Evolutionary conservation across 2,888 invertebrate species (phyloP).

Genomic region (Ophion ventricosus): DNA sequence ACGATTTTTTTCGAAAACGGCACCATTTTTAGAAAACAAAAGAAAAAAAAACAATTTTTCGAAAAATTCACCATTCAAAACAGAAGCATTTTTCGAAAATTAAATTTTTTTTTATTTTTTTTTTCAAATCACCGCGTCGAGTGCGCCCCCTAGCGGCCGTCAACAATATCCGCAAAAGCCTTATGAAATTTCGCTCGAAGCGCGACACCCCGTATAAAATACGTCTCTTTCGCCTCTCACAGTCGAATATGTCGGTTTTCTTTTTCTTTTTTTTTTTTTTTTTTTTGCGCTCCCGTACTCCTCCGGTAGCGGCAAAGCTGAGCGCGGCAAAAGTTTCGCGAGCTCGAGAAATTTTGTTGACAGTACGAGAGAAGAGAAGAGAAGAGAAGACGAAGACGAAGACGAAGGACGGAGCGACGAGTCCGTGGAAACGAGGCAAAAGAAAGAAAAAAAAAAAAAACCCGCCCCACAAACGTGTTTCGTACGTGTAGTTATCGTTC

Average conservation of each 20-base stretch:
- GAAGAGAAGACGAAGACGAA: too few species aligned
- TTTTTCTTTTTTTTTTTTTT: neutral
- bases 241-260: neutral
- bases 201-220: neutral
- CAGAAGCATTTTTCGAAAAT: too few species aligned
- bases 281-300: too few species aligned
- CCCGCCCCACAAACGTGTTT: slow-evolving; percentile 23
- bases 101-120: too few species aligned
- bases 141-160: too few species aligned
- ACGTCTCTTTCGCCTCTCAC: neutral
- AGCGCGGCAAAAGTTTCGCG: too few species aligned
- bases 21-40: too few species aligned
- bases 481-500: slow-evolving; percentile 22
- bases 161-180: too few species aligned
- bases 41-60: too few species aligned
- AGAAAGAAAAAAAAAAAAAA: slow-evolving; percentile 21
- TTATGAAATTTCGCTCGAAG: neutral
- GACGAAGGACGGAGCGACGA: neutral
- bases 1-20: neutral
- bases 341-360: neutral
- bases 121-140: too few species aligned
- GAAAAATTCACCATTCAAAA: too few species aligned
- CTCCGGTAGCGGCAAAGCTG: neutral
- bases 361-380: too few species aligned
- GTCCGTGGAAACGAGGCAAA: slow-evolving; percentile 11